phyloP scores from a whole-genome alignment of 2,113 vertebrate species.

The Harpagus bidentatus region DNA sequence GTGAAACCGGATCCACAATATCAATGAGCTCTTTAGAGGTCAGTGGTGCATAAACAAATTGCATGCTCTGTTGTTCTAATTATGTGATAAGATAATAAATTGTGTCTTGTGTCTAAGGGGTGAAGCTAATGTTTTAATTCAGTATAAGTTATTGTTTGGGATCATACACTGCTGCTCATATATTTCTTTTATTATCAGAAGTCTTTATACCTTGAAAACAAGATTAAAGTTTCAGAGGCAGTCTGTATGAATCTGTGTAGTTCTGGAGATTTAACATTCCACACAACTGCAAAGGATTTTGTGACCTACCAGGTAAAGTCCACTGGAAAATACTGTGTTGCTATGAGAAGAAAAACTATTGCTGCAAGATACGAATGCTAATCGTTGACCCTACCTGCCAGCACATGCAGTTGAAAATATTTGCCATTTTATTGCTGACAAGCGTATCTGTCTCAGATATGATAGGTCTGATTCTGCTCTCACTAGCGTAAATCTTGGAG shows the following conservation, averaged over 20 bases:
- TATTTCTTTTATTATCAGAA: slow-evolving; percentile 29
- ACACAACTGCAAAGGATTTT: neutral
- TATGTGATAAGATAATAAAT: neutral
- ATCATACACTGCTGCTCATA: neutral
- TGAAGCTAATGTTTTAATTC: slow-evolving; percentile 14
- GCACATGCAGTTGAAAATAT: neutral
- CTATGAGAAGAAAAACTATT: neutral
- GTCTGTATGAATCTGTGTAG: neutral
- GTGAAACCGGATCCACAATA: slow-evolving; percentile 98
- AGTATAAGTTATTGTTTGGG: slow-evolving; percentile 5
- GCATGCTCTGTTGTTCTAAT: neutral
- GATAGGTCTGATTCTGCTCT: neutral
- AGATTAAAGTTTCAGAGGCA: slow-evolving; percentile 37
- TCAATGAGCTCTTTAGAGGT: slow-evolving; percentile 99
- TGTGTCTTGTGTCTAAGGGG: neutral
- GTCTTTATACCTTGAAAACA: slow-evolving; percentile 38
- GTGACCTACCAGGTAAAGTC: slow-evolving; percentile 9
- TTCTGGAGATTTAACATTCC: slow-evolving; percentile 19
- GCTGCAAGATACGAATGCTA: neutral
- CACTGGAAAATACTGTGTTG: neutral
- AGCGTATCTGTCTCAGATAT: neutral
- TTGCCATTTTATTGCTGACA: neutral
- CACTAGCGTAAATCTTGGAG: neutral
- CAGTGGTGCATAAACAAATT: slow-evolving; percentile 53
- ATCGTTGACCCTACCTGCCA: neutral